Evolutionary conservation across 2,888 invertebrate genomes (phyloP).

Genomic region (Drosophila sordidula): DNA sequence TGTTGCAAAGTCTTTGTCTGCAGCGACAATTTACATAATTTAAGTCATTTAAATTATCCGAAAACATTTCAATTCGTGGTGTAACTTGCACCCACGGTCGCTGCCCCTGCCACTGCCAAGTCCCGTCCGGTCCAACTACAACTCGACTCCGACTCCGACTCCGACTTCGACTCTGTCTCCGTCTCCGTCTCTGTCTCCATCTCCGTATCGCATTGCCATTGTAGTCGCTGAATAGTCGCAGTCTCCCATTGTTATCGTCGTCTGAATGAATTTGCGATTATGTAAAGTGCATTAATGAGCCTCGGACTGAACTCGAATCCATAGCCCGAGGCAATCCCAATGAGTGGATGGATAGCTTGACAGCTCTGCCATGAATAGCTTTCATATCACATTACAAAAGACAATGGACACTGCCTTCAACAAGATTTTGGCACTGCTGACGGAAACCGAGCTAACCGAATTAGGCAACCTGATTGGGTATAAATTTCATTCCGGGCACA

Average conservation of each 20-base stretch:
- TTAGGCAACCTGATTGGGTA: conserved; percentile 56
- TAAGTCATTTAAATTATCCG: conserved; percentile 81
- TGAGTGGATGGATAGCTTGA: conserved; percentile 63
- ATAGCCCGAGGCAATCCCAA: conserved; percentile 59
- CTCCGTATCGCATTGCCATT: conserved; percentile 39
- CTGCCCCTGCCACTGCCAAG: conserved; percentile 19
- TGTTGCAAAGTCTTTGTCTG: conserved; percentile 68
- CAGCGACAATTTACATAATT: conserved; percentile 83
- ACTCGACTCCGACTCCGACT: not conserved
- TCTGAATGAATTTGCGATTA: conserved; percentile 81
- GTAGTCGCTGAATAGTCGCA: conserved; percentile 41
- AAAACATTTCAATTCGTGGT: conserved; percentile 77
- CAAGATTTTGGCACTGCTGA: conserved; percentile 32
- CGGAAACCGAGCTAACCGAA: conserved; percentile 52
- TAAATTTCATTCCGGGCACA: conserved; percentile 53
- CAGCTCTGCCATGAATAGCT: conserved; percentile 45
- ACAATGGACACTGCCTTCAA: conserved; percentile 58
- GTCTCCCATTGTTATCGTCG: conserved; percentile 50
- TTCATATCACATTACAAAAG: conserved; percentile 72
- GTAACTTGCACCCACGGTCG: conserved; percentile 57
- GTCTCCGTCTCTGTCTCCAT: too few species aligned
- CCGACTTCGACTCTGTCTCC: conserved; percentile 7
- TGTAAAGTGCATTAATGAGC: conserved; percentile 81
- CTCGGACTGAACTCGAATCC: conserved; percentile 59
- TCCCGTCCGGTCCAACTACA: too few species aligned